Conservation (phyloP, 2,113 vertebrate species). For the Rynchops niger region DNA sequence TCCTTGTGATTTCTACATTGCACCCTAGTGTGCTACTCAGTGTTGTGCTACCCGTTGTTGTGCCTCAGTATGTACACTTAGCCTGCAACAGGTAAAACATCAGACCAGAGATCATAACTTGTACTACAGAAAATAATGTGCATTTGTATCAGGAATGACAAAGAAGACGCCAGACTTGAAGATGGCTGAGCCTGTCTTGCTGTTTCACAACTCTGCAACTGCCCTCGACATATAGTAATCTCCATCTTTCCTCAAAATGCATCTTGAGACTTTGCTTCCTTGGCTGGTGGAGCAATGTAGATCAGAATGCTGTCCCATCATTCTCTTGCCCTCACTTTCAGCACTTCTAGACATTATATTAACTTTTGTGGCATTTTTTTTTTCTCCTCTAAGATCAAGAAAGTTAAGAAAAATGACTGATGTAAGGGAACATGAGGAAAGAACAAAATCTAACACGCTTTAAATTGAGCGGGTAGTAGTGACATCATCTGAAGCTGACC, state of each 20-base stretch:
- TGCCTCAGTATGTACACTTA: not conserved
- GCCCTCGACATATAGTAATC: not conserved
- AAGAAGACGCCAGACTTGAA: not conserved
- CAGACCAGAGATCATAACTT: not conserved
- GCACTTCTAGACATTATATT: not conserved
- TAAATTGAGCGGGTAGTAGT: not conserved
- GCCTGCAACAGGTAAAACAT: not conserved
- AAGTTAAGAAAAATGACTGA: not conserved
- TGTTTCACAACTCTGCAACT: not conserved
- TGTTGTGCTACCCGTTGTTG: too few species aligned
- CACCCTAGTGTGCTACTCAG: not conserved
- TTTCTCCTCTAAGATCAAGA: not conserved
- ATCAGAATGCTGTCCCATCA: accelerated
- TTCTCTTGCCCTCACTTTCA: not conserved
- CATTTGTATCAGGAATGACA: not conserved
- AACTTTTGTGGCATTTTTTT: not conserved
- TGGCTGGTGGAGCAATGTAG: not conserved
- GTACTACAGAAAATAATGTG: not conserved
- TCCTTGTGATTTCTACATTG: not conserved
- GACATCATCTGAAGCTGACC: not conserved
- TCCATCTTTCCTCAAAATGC: not conserved
- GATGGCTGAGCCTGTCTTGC: not conserved
- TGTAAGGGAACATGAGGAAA: not conserved
- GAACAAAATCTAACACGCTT: not conserved
- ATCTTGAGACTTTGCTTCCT: not conserved